Evolutionary conservation across 2,888 invertebrate genomes (phyloP).

Genomic region (Nemapogon koenigi): DNA sequence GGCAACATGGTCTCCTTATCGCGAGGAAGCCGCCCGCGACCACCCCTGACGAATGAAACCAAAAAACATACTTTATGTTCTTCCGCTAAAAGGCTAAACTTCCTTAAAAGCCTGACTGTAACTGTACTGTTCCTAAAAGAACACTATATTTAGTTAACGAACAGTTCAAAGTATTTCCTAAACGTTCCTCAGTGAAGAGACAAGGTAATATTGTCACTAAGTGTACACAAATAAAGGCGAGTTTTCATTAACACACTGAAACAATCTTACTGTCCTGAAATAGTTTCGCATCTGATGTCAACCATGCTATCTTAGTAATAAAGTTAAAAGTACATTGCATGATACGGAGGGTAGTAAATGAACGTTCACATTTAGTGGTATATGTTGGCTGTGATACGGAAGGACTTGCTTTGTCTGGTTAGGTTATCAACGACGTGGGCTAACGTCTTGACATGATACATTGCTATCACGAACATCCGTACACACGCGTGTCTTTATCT

Average conservation of each 20-base stretch:
- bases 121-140: conserved; percentile 13
- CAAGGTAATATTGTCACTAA: conserved; percentile 58
- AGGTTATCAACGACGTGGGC: conserved; percentile 55
- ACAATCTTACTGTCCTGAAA: neutral
- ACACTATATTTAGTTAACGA: neutral
- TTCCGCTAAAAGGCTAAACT: conserved; percentile 34
- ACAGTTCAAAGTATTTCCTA: neutral
- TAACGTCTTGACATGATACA: conserved; percentile 56
- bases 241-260: conserved; percentile 61
- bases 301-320: conserved; percentile 34
- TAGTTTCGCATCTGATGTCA: no score
- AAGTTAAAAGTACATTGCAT: conserved; percentile 27
- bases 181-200: conserved; percentile 26
- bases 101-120: conserved; percentile 23
- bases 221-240: conserved; percentile 63
- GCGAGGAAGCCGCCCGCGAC: conserved; percentile 47
- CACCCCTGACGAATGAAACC: conserved; percentile 18
- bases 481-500: neutral
- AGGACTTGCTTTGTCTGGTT: conserved; percentile 64
- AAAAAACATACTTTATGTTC: conserved; percentile 31
- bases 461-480: conserved; percentile 21
- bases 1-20: conserved; percentile 55
- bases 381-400: conserved; percentile 58
- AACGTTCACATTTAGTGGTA: conserved; percentile 56
- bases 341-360: conserved; percentile 42